Base-by-base conservation (phyloP, 2,888 invertebrate species). In the Erebia epiphron region DNA sequence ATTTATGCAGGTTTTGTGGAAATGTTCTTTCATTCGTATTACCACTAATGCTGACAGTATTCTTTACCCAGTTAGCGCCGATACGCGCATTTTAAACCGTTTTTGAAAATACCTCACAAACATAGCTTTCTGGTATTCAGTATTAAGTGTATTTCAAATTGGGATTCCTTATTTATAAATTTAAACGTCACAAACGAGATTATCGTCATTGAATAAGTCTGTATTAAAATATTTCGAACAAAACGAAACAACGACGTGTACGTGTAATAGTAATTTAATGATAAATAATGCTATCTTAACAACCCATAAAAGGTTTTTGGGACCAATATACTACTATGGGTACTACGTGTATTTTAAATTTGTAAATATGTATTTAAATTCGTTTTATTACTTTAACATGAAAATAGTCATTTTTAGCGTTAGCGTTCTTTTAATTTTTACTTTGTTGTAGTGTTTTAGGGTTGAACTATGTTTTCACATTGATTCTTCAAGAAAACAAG, bases 341-440 rank as follows among this genome's bases (percentile, higher is more conserved):
- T 46, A 14, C 14, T 21, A 21, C n/a, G 14, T 62, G 9, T 57
- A 16, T 67, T 58, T 46, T 52, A 52, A 52, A 35, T 60, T 41
- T 57, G 61, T 62, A 68, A 68, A 62, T 68, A 35, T 35, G 35
- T 35, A 62, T 18, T 46, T 58, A 60, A 50, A 58, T 56, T 62
- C 4, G n/a, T 64, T 50, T 68, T 70, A 11, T 21, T 63, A 26
- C 67, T 54, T 64, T 60, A 69, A 68, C 57, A 66, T 35, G 58
- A 14, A 54, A 71, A 18, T 9, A 73, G 72, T 70, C 60, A 65
- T 73, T 74, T n/a, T 72, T 67, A 74, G 72, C 5, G 35, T 58
- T 61, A 61, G 43, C 41, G 35, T 43, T 60, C 4, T 43, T 61
- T 43, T 43, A 61, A 10, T 43, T 60, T 60, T 60, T 43, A 43